These are phyloP conservation scores for Clarias macrocephalus DNA, from an alignment of 2,113 vertebrate species.

Conservation along the genomic window DNA sequence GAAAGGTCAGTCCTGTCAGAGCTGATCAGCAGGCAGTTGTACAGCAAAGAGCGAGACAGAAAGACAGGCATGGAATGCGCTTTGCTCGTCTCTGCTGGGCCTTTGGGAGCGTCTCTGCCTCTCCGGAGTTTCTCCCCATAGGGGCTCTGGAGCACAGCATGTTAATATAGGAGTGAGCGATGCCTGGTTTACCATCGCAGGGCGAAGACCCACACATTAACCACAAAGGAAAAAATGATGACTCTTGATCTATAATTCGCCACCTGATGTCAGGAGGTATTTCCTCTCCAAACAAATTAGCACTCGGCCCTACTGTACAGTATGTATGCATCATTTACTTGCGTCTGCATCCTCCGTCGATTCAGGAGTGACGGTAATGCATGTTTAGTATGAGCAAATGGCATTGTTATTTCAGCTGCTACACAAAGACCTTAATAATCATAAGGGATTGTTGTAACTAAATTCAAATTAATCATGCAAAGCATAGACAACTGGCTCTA, in stretches of 20 bases:
- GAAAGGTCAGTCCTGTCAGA: slow-evolving; percentile 76
- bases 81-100: slow-evolving; percentile 42
- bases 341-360: not conserved
- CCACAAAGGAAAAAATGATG: not conserved
- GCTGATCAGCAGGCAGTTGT: slow-evolving; percentile 66
- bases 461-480: slow-evolving; percentile 21
- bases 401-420: slow-evolving; percentile 1
- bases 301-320: not conserved
- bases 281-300: slow-evolving; percentile 31
- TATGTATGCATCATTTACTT: not conserved
- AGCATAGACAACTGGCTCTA: slow-evolving; percentile 1
- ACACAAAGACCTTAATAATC: not conserved
- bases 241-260: slow-evolving; percentile 20
- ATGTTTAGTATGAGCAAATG: not conserved
- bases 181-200: slow-evolving; percentile 37
- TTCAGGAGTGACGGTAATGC: not conserved
- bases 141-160: slow-evolving; percentile 51
- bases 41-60: slow-evolving; percentile 36
- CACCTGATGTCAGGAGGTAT: slow-evolving; percentile 35
- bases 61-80: slow-evolving; percentile 2
- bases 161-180: slow-evolving; percentile 50
- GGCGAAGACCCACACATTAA: not conserved
- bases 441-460: not conserved
- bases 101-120: slow-evolving; percentile 49
- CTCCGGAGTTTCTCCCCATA: slow-evolving; percentile 56